Conservation (phyloP, 2,888 invertebrate genomes). For the Tenthredo distinguenda region DNA sequence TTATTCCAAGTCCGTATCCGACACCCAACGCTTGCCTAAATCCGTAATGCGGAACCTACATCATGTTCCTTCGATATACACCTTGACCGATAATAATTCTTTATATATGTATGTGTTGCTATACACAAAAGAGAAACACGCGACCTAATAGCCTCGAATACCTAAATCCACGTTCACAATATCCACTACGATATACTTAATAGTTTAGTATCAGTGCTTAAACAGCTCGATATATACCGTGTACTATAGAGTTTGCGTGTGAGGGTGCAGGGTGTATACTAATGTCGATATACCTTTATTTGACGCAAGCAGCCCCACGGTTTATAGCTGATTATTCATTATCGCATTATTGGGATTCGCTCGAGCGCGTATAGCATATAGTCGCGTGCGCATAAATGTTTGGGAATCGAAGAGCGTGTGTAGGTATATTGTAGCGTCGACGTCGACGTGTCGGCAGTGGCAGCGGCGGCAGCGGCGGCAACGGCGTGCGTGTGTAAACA, state of each 20-base stretch:
- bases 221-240: background rate
- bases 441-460: background rate
- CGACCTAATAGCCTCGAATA: slow-evolving; percentile 5
- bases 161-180: background rate
- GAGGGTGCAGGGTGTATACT: background rate
- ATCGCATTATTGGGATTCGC: slow-evolving; percentile 40
- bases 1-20: background rate
- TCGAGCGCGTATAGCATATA: background rate
- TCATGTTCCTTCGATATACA: background rate
- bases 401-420: slow-evolving; percentile 6
- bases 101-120: too few relatives aligned
- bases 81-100: slow-evolving; percentile 6
- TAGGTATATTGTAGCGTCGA: background rate
- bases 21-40: background rate
- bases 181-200: background rate
- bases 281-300: slow-evolving; percentile 9
- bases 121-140: background rate
- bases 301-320: background rate
- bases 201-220: background rate
- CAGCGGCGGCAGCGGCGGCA: background rate
- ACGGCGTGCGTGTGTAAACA: slow-evolving; percentile 14
- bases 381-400: slow-evolving; percentile 50
- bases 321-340: slow-evolving; percentile 48
- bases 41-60: background rate
- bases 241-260: background rate